Percentiles rank a stretch among this genome's conserved stretches.
Conservation (phyloP, 2,888 invertebrate species). For the Drosophila peninsularis region DNA sequence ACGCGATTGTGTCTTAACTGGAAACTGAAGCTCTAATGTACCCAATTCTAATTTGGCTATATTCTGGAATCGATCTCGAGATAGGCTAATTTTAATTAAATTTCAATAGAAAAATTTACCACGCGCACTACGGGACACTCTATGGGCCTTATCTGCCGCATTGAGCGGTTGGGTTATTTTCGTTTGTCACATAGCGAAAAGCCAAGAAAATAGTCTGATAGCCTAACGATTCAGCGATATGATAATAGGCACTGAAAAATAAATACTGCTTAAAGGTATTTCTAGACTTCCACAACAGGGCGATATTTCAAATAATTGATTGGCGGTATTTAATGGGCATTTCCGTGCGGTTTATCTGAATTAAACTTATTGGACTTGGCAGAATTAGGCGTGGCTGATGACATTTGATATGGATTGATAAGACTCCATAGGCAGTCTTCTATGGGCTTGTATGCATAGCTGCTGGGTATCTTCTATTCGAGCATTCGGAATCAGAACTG, state of each 20-base stretch:
- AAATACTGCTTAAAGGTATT: neutral
- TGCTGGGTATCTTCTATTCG: neutral
- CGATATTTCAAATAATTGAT: slow-evolving; percentile 1
- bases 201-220: neutral
- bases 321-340: neutral
- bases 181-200: neutral
- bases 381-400: neutral
- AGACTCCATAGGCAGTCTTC: no score
- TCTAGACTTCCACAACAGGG: neutral
- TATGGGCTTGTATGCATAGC: neutral
- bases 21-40: neutral
- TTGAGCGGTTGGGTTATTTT: slow-evolving; percentile 6
- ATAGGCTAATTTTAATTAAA: slow-evolving; percentile 2
- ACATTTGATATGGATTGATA: neutral
- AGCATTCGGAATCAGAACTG: neutral
- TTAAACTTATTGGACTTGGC: neutral
- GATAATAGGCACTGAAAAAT: neutral
- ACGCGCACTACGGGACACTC: neutral
- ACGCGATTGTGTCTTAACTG: neutral
- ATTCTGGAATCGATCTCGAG: neutral
- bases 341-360: neutral
- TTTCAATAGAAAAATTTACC: slow-evolving; percentile 4
- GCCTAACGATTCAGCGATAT: neutral
- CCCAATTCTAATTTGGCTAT: neutral
- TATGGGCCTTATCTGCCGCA: slow-evolving; percentile 10